Base-by-base conservation (phyloP, 2,888 invertebrate species). In the Amiota minor region DNA sequence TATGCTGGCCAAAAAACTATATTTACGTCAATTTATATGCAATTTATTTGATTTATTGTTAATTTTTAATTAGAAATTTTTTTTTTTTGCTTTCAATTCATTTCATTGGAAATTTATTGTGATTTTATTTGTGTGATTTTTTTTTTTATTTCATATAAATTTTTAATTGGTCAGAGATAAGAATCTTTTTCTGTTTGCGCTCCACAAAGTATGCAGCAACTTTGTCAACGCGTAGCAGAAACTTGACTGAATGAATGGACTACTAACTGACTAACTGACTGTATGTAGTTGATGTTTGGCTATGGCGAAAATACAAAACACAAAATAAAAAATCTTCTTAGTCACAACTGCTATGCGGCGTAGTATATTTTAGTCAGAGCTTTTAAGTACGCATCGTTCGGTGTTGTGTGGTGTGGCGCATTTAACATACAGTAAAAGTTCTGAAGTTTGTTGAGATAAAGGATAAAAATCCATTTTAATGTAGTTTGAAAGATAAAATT, bases 191-290 rank as follows among this genome's bases (percentile, higher is more conserved):
- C 35, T 35, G 35, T 35, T 35, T 62, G 62, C 62, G 62, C 62
- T 61, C 61, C 62, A 46, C 46, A n/a, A 65, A 49, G 10, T 65
- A 16, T 65, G 65, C 16, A 73, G 77, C 77, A 81, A 83, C 83
- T 84, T 81, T 69, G 70, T 75, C 77, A 77, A 75, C 78, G 78
- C 85, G 85, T 77, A 76, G 86, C 83, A 85, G 72, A 77, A 83
- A 83, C 85, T 86, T 86, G 83, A 83, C 83, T 83, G 86, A 80
- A 77, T 83, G 80, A 75, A 77, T 80, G 72, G 76, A 79, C 79
- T 73, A 83, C 83, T 6, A 6, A 35, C 35, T 35, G 35, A 35
- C 35, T 35, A 35, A 35, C 35, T 35, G 35, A 35, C 35, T 35
- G 6, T 4, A 35, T 35, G 6, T 4, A 35, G 35, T 35, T 35